phyloP scores from a whole-genome alignment of 2,888 invertebrate genomes.

The Antheraea assamensis region DNA sequence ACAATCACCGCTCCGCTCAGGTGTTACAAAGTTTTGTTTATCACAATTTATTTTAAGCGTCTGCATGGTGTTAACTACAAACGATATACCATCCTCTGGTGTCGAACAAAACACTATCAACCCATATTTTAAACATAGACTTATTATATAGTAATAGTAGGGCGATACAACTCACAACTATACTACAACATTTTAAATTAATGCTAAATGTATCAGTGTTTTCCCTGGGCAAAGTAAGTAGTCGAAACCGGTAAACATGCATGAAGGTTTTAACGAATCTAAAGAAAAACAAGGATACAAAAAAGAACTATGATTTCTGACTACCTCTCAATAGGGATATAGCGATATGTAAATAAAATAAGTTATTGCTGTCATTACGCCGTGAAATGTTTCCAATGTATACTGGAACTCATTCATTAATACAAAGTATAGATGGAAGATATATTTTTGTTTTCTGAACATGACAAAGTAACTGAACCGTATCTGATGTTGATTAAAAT shows the following conservation, averaged over 20 bases:
- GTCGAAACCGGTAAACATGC: too few relatives aligned
- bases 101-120: slow-evolving; percentile 21
- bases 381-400: neutral
- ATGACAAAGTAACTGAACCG: too few relatives aligned
- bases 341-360: neutral
- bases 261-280: neutral
- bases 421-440: neutral
- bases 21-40: slow-evolving; percentile 32
- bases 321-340: neutral
- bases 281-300: neutral
- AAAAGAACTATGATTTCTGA: neutral
- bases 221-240: too few relatives aligned
- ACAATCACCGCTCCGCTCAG: neutral
- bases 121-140: neutral
- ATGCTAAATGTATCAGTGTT: neutral
- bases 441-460: too few relatives aligned
- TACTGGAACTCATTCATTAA: neutral
- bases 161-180: neutral
- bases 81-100: slow-evolving; percentile 31
- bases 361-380: neutral
- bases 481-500: too few relatives aligned
- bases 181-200: neutral
- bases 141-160: neutral
- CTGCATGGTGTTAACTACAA: slow-evolving; percentile 27
- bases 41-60: slow-evolving; percentile 29